phyloP scores from a whole-genome alignment of 2,888 invertebrate genomes.

The Dicyrtoma fusca region DNA sequence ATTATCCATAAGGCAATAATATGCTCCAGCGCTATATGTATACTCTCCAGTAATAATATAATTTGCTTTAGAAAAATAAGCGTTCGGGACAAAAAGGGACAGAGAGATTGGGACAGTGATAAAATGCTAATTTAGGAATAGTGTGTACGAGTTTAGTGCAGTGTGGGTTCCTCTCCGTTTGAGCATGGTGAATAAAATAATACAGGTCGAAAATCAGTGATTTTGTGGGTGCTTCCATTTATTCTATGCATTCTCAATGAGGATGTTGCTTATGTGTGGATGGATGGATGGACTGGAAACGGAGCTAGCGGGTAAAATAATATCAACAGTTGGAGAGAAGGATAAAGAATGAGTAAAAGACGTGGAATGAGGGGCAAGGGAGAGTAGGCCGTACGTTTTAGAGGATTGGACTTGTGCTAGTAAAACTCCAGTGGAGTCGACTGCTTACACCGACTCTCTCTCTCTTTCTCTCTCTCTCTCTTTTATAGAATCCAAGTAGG shows the following conservation, averaged over 20 bases:
- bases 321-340: conserved; percentile 30
- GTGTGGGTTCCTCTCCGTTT: not conserved
- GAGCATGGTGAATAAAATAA: not conserved
- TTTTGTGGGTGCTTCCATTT: conserved; percentile 4
- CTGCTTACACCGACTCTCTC: too few species aligned
- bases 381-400: conserved; percentile 1
- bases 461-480: too few species aligned
- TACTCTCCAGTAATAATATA: too few species aligned
- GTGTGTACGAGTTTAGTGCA: too few species aligned
- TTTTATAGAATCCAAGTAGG: not conserved
- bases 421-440: conserved; percentile 11
- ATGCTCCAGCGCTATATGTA: too few species aligned
- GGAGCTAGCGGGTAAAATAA: conserved; percentile 19
- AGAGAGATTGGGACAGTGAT: too few species aligned
- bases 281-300: not conserved
- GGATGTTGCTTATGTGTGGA: not conserved
- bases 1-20: too few species aligned
- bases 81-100: too few species aligned
- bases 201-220: conserved; percentile 2
- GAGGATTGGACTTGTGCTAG: not conserved
- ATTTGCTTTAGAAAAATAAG: too few species aligned
- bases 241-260: conserved; percentile 12
- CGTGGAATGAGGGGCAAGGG: conserved; percentile 4
- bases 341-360: conserved; percentile 31
- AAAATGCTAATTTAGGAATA: too few species aligned